Conservation (phyloP, 1,140 invertebrate species). For the Sarcophaga bullata region DNA sequence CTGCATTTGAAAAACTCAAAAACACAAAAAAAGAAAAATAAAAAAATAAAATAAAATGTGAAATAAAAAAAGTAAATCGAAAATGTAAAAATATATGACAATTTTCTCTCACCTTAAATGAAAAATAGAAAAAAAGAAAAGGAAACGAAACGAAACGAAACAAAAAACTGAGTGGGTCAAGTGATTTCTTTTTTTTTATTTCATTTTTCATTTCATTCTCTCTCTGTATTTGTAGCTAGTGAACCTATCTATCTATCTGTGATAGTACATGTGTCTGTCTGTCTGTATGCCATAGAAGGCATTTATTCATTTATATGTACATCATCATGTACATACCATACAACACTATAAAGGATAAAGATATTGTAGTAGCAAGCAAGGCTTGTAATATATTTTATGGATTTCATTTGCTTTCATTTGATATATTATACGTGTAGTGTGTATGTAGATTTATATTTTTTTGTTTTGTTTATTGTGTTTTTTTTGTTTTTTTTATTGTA, state of each 20-base stretch:
- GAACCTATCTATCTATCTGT: neutral
- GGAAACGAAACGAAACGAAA: no score
- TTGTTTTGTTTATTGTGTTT: no score
- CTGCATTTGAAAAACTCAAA: slow-evolving; percentile 1
- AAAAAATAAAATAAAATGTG: neutral
- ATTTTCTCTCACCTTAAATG: slow-evolving; percentile 33
- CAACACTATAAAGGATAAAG: no score
- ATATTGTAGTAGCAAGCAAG: no score
- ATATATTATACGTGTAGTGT: no score
- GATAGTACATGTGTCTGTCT: neutral
- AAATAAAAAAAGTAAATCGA: neutral
- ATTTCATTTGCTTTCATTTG: no score
- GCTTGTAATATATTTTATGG: no score
- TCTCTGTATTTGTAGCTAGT: neutral
- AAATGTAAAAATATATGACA: slow-evolving; percentile 19
- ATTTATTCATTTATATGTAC: neutral
- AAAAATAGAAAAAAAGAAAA: no score
- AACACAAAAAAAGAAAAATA: neutral
- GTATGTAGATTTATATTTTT: no score
- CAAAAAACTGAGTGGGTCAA: slow-evolving; percentile 29
- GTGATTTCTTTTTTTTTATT: slow-evolving; percentile 25
- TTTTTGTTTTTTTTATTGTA: neutral
- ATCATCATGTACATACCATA: neutral
- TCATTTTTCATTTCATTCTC: neutral
- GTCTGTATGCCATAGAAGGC: neutral